phyloP scores from a whole-genome alignment of 2,888 invertebrate genomes.

The Volucella inflata region DNA sequence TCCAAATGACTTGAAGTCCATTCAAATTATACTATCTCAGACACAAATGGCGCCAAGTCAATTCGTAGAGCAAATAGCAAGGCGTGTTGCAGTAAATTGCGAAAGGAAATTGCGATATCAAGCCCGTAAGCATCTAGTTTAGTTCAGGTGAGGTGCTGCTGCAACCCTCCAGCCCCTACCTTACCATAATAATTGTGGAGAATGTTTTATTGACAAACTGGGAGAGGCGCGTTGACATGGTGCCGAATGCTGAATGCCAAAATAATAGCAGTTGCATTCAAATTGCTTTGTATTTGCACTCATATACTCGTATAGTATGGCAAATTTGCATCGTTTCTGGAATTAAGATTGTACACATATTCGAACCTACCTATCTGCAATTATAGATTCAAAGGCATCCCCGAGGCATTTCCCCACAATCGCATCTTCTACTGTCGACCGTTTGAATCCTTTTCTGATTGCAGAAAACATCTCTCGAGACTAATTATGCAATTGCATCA shows the following conservation, averaged over 20 bases:
- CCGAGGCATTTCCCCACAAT: constrained; percentile 54
- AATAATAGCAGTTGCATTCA: constrained; percentile 37
- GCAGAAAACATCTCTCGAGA: constrained; percentile 59
- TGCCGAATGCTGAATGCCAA: constrained; percentile 17
- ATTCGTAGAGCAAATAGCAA: constrained; percentile 7
- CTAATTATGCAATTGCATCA: constrained; percentile 64
- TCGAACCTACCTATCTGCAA: not conserved
- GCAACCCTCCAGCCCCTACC: constrained; percentile 2
- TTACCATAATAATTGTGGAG: constrained; percentile 15
- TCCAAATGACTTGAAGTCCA: constrained; percentile 38
- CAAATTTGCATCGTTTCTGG: constrained; percentile 53
- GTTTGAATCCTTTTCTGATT: constrained; percentile 67
- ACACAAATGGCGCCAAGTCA: not conserved
- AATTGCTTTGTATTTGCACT: constrained; percentile 7
- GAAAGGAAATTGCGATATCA: constrained; percentile 39
- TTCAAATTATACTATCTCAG: constrained; percentile 9
- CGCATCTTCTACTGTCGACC: constrained; percentile 33
- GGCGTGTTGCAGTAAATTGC: constrained; percentile 12
- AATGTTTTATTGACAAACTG: constrained; percentile 16
- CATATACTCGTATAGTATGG: not conserved
- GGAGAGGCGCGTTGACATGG: constrained; percentile 32
- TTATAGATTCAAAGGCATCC: constrained; percentile 42
- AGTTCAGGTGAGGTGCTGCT: not conserved
- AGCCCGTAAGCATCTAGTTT: constrained; percentile 32
- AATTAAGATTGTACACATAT: not conserved